A percentile compares a stretch with the other conserved stretches of the same genome.
These are phyloP conservation scores for Collichthys lucidus DNA, from an alignment of 2,113 vertebrate species.

Conservation along the genomic window DNA sequence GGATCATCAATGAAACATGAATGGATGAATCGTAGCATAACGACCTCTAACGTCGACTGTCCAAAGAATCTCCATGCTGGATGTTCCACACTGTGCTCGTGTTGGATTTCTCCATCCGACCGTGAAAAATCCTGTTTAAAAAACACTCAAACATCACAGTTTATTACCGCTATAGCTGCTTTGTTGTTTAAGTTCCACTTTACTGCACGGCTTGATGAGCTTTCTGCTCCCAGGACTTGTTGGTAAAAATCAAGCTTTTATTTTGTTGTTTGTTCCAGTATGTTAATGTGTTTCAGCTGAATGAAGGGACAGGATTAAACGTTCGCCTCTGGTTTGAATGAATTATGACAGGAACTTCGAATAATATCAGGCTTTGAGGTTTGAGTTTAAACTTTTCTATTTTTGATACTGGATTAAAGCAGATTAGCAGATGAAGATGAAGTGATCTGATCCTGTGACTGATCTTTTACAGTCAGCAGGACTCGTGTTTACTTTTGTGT, in stretches of 20 bases:
- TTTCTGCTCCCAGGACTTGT: neutral
- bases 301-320: conserved; percentile 42
- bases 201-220: neutral
- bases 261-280: conserved; percentile 23
- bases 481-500: neutral
- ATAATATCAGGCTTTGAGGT: neutral
- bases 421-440: neutral
- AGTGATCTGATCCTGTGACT: neutral
- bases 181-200: conserved; percentile 22
- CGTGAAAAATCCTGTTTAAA: neutral
- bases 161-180: neutral
- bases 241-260: conserved; percentile 7
- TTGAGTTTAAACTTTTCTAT: conserved; percentile 2
- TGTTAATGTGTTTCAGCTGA: conserved; percentile 36
- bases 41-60: neutral
- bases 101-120: too few relatives aligned
- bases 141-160: neutral
- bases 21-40: neutral
- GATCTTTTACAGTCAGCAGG: neutral
- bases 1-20: neutral
- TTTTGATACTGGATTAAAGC: neutral
- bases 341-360: neutral
- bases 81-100: neutral
- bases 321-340: neutral
- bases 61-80: neutral